Evolutionary conservation across 1,140 invertebrate species (phyloP).

Genomic region (Cotesia glomerata): DNA sequence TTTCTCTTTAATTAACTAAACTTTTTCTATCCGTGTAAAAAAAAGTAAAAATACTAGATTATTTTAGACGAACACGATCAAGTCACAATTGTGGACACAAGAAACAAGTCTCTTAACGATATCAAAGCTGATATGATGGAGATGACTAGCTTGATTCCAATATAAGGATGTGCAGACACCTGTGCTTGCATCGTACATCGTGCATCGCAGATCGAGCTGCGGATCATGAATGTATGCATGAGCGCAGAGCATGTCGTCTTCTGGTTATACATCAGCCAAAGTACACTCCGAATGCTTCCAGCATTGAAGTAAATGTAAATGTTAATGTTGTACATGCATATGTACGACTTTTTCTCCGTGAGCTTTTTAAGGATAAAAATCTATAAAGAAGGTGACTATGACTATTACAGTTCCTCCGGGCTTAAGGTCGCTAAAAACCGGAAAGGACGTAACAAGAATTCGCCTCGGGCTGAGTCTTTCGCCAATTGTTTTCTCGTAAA

Average conservation of each 20-base stretch:
- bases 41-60: too few species aligned
- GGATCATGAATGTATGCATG: constrained; percentile 29
- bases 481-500: background rate
- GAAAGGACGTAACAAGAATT: constrained; percentile 11
- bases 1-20: too few species aligned
- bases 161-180: constrained; percentile 1
- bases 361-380: too few species aligned
- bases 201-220: background rate
- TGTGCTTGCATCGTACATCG: background rate
- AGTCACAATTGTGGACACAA: too few species aligned
- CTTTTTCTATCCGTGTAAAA: too few species aligned
- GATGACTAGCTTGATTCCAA: background rate
- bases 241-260: constrained; percentile 9
- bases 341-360: background rate
- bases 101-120: too few species aligned
- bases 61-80: too few species aligned
- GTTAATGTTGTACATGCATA: constrained; percentile 17
- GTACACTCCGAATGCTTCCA: too few species aligned
- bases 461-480: background rate
- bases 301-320: background rate
- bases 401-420: too few species aligned
- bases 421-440: background rate
- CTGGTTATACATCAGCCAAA: background rate
- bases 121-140: constrained; percentile 4
- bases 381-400: too few species aligned